Evolutionary conservation across 2,888 invertebrate species (phyloP).

Genomic region (Ophion ventricosus): DNA sequence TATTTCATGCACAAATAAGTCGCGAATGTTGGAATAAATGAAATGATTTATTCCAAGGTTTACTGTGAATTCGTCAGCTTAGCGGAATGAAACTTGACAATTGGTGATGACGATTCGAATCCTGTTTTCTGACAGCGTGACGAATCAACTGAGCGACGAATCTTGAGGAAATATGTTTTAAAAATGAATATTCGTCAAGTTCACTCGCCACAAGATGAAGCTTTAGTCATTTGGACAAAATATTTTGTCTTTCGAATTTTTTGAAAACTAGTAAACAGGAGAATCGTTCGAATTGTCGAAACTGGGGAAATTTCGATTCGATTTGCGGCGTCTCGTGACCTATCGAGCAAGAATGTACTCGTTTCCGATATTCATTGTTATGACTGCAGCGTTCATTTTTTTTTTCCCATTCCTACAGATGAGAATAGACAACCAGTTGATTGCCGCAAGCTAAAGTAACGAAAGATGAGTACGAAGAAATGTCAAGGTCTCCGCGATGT

Average conservation of each 20-base stretch:
- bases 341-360: not conserved
- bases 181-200: not conserved
- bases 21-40: not conserved
- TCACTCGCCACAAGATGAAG: not conserved
- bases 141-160: not conserved
- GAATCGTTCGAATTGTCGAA: not conserved
- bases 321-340: not conserved
- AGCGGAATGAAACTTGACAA: not conserved
- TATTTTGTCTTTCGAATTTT: not conserved
- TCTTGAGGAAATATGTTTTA: not conserved
- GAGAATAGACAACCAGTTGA: conserved; percentile 67
- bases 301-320: not conserved
- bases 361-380: conserved; percentile 1
- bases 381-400: conserved; percentile 18
- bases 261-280: not conserved
- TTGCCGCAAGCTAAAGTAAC: conserved; percentile 57
- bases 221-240: not conserved
- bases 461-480: conserved; percentile 48
- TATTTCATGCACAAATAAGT: not conserved
- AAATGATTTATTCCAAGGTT: not conserved
- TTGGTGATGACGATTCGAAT: not conserved
- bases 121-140: not conserved
- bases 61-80: not conserved
- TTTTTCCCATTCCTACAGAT: conserved; percentile 48
- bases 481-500: conserved; percentile 61